These are phyloP conservation scores for Cataglyphis cursor DNA, from an alignment of 2,888 invertebrate genomes.

Conservation along the genomic window DNA sequence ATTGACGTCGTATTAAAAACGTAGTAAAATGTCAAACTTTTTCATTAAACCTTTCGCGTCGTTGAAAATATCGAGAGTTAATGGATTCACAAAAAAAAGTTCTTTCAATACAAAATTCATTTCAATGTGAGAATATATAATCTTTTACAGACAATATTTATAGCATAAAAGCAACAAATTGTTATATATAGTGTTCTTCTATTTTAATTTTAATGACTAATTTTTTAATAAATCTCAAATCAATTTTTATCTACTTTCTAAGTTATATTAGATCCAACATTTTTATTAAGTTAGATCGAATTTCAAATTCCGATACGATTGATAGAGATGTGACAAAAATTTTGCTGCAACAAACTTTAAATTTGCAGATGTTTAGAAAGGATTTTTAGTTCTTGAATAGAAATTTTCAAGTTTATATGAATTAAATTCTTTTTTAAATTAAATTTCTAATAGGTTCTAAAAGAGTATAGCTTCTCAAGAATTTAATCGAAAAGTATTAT, in stretches of 20 bases:
- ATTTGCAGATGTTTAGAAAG: not conserved
- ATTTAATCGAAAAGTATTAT: not conserved
- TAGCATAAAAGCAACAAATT: not conserved
- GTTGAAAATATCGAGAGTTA: constrained; percentile 14
- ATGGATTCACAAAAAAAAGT: not conserved
- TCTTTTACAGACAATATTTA: not conserved
- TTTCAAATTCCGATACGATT: not conserved
- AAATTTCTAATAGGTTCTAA: not conserved
- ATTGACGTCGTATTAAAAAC: constrained; percentile 13
- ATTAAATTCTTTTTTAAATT: not conserved
- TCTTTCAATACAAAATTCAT: not conserved
- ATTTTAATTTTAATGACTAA: not conserved
- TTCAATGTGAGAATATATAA: not conserved
- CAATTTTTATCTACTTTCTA: not conserved
- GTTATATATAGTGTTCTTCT: not conserved
- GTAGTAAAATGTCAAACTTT: constrained; percentile 22
- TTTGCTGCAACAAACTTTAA: not conserved
- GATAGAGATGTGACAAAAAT: not conserved
- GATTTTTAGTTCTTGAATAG: not conserved
- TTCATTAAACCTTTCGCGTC: not conserved
- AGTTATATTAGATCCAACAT: not conserved
- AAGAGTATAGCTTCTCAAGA: not conserved
- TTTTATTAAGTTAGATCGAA: not conserved
- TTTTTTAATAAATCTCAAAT: not conserved
- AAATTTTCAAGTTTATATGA: not conserved